A percentile compares a stretch with the other conserved stretches of the same genome.
phyloP scores from a whole-genome alignment of 2,888 invertebrate genomes.

The Aquatica leii region DNA sequence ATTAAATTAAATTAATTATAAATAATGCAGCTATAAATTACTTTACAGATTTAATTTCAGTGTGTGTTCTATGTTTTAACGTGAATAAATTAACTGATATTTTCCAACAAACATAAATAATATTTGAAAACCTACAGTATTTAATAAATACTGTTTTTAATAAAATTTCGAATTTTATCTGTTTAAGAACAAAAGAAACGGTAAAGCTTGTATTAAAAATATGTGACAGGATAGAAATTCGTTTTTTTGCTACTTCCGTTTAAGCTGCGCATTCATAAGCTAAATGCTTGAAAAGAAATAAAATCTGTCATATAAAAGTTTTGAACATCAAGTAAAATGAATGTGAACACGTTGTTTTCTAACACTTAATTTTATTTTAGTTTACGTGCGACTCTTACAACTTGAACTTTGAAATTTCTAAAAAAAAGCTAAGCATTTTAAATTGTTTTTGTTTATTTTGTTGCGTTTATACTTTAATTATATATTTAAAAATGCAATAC shows the following conservation, averaged over 20 bases:
- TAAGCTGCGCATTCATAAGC: conserved; percentile 31
- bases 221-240: conserved; percentile 35
- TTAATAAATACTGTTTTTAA: too few species aligned
- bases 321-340: conserved; percentile 30
- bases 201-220: conserved; percentile 7
- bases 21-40: too few species aligned
- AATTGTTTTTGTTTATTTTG: too few species aligned
- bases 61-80: too few species aligned
- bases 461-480: too few species aligned
- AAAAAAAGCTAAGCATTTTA: too few species aligned
- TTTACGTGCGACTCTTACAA: background rate
- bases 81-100: too few species aligned
- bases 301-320: conserved; percentile 38
- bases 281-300: conserved; percentile 36
- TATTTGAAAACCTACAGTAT: too few species aligned
- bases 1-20: too few species aligned
- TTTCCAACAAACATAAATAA: too few species aligned
- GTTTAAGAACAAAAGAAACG: conserved; percentile 23
- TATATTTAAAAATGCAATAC: too few species aligned
- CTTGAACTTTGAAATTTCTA: conserved; percentile 21
- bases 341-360: conserved; percentile 28
- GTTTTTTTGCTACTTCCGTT: conserved; percentile 33
- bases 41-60: too few species aligned
- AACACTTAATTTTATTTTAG: conserved; percentile 28
- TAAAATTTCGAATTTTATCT: conserved; percentile 25